Evolutionary conservation across 2,888 invertebrate species (phyloP).

Genomic region (Mimas tiliae): DNA sequence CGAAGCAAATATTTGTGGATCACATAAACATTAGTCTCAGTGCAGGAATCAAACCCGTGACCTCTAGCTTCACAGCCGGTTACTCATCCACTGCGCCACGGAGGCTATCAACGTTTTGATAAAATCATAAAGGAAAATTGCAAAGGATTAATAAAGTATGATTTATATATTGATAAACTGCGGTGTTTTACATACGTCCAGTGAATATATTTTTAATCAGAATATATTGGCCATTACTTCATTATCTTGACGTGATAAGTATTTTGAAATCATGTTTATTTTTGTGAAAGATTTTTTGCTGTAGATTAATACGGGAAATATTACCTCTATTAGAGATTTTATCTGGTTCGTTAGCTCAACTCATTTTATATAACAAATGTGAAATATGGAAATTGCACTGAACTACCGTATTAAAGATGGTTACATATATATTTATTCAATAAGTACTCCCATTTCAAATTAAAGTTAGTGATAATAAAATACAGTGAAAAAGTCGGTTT

Average conservation of each 20-base stretch:
- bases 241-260: neutral
- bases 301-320: neutral
- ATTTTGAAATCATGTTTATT: no score
- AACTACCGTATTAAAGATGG: no score
- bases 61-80: no score
- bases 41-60: no score
- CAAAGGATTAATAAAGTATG: neutral
- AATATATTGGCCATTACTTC: slow-evolving; percentile 10
- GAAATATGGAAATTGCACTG: neutral
- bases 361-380: neutral
- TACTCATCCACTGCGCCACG: no score
- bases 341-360: neutral
- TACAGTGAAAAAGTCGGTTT: no score
- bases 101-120: no score
- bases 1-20: no score
- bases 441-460: no score
- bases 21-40: no score
- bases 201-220: neutral
- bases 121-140: neutral
- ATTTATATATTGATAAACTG: neutral
- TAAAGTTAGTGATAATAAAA: no score
- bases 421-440: no score
- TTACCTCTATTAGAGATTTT: neutral
- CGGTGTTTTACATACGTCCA: neutral
- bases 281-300: neutral